Evolutionary conservation across 2,797 vertebrate genomes (phyloP).

Genomic region (Chiropotes sagulatus): DNA sequence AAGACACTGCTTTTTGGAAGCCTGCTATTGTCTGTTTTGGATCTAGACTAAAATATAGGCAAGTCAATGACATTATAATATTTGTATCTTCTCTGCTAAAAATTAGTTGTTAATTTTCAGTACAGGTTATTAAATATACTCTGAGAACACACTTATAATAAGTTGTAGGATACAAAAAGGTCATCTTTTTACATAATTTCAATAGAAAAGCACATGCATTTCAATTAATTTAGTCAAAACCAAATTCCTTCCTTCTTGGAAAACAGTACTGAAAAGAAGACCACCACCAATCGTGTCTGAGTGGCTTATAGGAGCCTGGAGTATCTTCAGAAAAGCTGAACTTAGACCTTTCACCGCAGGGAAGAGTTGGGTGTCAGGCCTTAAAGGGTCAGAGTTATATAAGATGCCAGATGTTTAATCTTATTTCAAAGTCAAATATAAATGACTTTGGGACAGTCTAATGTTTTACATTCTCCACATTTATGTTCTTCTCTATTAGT

Average conservation of each 20-base stretch:
- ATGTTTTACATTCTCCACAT: background rate
- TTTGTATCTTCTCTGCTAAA: background rate
- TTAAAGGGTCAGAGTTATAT: background rate
- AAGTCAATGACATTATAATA: background rate
- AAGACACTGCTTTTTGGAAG: background rate
- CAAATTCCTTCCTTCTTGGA: conserved; percentile 25
- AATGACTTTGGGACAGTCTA: background rate
- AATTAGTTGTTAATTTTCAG: background rate
- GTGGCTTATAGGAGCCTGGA: background rate
- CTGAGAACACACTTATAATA: background rate
- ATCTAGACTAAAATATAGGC: background rate
- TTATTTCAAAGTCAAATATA: conserved; percentile 39
- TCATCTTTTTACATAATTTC: background rate
- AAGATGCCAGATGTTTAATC: background rate
- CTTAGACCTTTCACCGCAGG: background rate
- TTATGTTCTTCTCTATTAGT: background rate
- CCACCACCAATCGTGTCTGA: background rate
- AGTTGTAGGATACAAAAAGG: background rate
- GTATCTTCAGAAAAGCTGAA: background rate
- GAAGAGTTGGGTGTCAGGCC: background rate
- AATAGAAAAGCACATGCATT: background rate
- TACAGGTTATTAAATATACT: background rate
- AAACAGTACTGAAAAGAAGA: background rate
- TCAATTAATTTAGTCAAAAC: conserved; percentile 41
- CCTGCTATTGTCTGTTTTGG: background rate